These are phyloP conservation scores for Microcebus jonahi DNA, from an alignment of 2,113 vertebrate genomes.

Conservation along the genomic window DNA sequence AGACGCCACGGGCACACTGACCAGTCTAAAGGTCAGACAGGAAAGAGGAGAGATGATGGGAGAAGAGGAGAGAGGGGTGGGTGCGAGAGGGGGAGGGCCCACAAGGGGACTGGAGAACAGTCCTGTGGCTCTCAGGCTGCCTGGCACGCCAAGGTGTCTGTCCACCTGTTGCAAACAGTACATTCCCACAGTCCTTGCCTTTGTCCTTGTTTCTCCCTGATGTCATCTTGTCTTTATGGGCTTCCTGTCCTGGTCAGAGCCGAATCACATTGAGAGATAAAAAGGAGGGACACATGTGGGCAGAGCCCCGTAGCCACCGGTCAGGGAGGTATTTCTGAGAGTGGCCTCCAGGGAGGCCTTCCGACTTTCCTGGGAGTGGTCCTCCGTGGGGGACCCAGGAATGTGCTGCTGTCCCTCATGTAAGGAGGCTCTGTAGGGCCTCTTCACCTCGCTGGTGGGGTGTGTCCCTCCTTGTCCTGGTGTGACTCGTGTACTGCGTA, in stretches of 20 bases:
- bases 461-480: not conserved
- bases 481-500: fast-evolving
- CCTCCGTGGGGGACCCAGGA: not conserved
- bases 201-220: not conserved
- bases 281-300: not conserved
- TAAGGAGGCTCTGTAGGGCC: not conserved
- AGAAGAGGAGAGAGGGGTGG: fast-evolving
- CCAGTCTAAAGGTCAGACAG: not conserved
- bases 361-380: no score
- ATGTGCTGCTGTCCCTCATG: not conserved
- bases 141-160: not conserved
- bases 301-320: no score
- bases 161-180: not conserved
- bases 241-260: not conserved
- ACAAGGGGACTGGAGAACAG: no score
- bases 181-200: not conserved
- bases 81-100: no score
- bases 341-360: no score
- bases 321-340: not conserved
- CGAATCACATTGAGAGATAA: not conserved
- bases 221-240: not conserved
- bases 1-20: not conserved
- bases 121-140: not conserved
- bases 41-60: not conserved
- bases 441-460: not conserved